Evolutionary conservation across 2,888 invertebrate genomes (phyloP).

Genomic region (Nephrotoma guestfalica): DNA sequence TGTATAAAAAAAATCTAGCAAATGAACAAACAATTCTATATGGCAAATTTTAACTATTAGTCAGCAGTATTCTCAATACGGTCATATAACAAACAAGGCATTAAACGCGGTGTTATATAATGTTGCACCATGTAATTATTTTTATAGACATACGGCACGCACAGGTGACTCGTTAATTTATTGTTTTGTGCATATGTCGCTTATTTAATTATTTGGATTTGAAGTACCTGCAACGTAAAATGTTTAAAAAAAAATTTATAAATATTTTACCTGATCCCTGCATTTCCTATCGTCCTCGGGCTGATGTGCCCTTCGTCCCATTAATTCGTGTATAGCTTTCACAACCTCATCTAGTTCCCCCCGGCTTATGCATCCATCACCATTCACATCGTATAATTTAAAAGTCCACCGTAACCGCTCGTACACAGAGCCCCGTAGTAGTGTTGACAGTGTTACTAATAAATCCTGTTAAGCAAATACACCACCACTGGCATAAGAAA

Average conservation of each 20-base stretch:
- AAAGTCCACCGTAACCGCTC: constrained; percentile 95
- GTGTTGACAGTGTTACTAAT: constrained; percentile 79
- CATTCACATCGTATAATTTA: constrained; percentile 89
- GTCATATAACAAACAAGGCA: no score
- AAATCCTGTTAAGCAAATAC: constrained; percentile 56
- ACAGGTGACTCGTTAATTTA: no score
- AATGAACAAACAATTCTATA: no score
- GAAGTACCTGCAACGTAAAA: no score
- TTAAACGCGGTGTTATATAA: no score
- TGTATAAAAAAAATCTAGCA: no score
- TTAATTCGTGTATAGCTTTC: constrained; percentile 81
- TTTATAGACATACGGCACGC: no score
- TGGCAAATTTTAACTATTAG: no score
- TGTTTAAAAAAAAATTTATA: neutral
- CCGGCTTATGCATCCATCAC: constrained; percentile 88
- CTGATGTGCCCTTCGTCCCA: constrained; percentile 62
- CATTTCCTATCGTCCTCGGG: constrained; percentile 74
- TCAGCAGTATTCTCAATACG: no score
- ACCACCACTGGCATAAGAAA: neutral
- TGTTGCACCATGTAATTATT: no score
- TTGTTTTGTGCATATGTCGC: no score
- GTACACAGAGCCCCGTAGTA: constrained; percentile 83
- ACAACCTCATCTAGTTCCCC: constrained; percentile 80
- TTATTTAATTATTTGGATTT: no score
- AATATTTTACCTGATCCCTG: constrained; percentile 51